Base-by-base conservation (phyloP, 2,888 invertebrate species). In the Drosophila fungiperda region DNA sequence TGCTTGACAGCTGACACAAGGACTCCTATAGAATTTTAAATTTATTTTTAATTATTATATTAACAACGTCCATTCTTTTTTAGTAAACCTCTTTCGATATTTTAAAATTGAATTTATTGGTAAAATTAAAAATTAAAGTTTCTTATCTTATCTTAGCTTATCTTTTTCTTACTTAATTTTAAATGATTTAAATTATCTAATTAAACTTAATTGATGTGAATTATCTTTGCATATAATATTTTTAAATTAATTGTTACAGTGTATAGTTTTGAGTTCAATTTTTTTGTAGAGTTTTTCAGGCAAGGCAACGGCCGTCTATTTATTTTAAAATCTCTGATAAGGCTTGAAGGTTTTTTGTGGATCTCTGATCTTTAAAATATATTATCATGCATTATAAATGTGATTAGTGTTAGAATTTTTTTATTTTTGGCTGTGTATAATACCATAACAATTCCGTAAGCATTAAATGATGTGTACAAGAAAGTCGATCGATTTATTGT, bases 271-370 rank as follows among this genome's bases (percentile, higher is more conserved):
- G 36, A 36, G n/a, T 42, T 17, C 58, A 11, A 20, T 35, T 57
- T 64, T 36, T 45, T 62, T 50, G 40, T 60, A 57, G 45, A 45
- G 45, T 23, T 61, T 73, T 79, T 58, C 70, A 78, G 71, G 80
- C 83, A 85, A 87, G 82, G 82, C 76, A 77, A 68, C 48, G 36
- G 60, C 67, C 67, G 57, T 45, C 42, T 35, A 35, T 29, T 3
- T 38, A 36, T 53, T 79, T n/a, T 11, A 8, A 59, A n/a, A 38
- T 1, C 23, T 57, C 23, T 65, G 81, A 77, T 77, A 61, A 76
- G 79, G 9, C n/a, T 20, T 29, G 35, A 45, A 42, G 40, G 12
- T 35, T 55, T 55, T 42, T 52, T 17, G 17, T 12, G 26, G 71
- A 58, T 58, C n/a, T 7, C 15, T 36, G 50, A 49, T 38, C 33